Percentiles rank a stretch among this genome's conserved stretches.
Conservation (phyloP, 1,140 invertebrate genomes). For the Drosophila azteca region DNA sequence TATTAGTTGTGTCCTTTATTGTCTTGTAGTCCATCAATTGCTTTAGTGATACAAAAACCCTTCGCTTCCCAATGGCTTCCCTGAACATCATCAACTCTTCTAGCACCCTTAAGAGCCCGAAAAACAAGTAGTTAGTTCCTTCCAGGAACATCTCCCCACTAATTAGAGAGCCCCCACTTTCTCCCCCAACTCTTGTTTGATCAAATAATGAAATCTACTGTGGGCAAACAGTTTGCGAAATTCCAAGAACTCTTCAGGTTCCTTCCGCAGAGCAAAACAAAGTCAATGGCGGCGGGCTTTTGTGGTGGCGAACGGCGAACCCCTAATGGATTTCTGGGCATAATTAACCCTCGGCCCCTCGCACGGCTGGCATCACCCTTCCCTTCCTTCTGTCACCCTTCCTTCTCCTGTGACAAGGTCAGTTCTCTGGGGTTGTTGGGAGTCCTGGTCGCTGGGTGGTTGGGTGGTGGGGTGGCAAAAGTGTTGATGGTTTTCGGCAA, state of each 20-base stretch:
- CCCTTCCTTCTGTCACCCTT: background rate
- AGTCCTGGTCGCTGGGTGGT: background rate
- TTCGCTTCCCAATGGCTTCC: too few species aligned
- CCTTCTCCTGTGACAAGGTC: conserved; percentile 10
- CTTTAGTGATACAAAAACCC: too few species aligned
- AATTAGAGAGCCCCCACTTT: conserved; percentile 4
- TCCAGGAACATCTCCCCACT: background rate
- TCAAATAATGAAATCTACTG: conserved; percentile 11
- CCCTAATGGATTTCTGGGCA: conserved; percentile 75
- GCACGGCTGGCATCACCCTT: background rate
- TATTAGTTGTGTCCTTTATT: too few species aligned
- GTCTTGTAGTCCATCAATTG: too few species aligned
- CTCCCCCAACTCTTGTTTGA: background rate
- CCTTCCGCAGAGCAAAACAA: conserved; percentile 28
- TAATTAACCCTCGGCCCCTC: conserved; percentile 65
- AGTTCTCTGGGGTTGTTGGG: conserved; percentile 16
- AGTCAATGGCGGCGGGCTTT: conserved; percentile 55
- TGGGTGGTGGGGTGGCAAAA: too few species aligned
- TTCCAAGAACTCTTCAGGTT: conserved; percentile 25
- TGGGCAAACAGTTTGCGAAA: background rate
- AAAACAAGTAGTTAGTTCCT: too few species aligned
- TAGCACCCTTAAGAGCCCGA: background rate
- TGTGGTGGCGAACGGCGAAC: conserved; percentile 13
- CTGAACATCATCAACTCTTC: background rate
- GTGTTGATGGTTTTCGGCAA: conserved; percentile 61